A percentile compares a stretch with the other conserved stretches of the same genome.
Conservation (phyloP, 2,797 vertebrate species). For the Geotrypetes seraphini region DNA sequence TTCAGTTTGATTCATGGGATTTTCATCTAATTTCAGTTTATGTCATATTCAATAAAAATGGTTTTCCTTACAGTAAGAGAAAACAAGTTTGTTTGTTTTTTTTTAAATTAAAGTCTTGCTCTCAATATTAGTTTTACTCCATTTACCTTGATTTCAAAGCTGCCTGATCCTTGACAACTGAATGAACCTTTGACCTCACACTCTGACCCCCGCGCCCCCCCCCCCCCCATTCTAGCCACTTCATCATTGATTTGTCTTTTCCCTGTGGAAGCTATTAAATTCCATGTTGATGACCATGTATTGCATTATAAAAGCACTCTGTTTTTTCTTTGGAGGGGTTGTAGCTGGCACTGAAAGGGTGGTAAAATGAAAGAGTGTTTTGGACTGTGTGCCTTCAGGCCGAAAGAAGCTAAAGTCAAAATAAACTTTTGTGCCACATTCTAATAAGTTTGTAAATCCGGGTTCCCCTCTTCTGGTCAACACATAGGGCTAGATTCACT, state of each 20-base stretch:
- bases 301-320: no score
- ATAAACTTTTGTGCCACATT: constrained; percentile 28
- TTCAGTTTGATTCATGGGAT: background rate
- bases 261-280: constrained; percentile 19
- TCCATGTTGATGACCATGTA: constrained; percentile 13
- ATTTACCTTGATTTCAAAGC: background rate
- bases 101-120: background rate
- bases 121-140: constrained; percentile 3
- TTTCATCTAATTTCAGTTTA: background rate
- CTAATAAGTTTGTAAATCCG: no score
- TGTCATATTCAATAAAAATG: background rate
- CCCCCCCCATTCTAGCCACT: background rate
- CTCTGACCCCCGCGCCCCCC: no score
- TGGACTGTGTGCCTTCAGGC: constrained; percentile 11
- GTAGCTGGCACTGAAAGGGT: constrained; percentile 15
- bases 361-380: constrained; percentile 28
- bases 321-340: no score
- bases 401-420: constrained; percentile 15
- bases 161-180: constrained; percentile 4
- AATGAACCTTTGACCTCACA: constrained; percentile 15
- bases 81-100: no score
- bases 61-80: no score
- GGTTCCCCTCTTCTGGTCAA: no score
- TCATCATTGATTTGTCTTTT: constrained; percentile 2
- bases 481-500: no score